Conservation (phyloP, 2,797 vertebrate species). For the Benthosema pterotum region DNA sequence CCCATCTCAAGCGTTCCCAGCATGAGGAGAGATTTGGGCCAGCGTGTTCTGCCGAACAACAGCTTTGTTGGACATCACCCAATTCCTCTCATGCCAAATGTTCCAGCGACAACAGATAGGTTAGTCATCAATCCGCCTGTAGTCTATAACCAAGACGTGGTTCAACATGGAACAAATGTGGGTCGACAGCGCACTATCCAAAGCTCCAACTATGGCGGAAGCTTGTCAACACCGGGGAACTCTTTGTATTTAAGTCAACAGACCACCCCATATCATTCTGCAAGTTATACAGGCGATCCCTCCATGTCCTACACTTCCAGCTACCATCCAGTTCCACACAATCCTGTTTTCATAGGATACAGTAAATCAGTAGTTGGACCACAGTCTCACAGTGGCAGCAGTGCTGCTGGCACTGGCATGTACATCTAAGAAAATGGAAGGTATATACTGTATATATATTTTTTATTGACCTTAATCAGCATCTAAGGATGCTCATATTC, state of each 20-base stretch:
- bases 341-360: constrained; percentile 68
- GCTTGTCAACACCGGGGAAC: constrained; percentile 45
- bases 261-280: constrained; percentile 16
- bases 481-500: not conserved
- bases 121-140: constrained; percentile 30
- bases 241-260: constrained; percentile 50
- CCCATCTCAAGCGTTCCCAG: constrained; percentile 57
- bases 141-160: constrained; percentile 32
- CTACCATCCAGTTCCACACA: constrained; percentile 57
- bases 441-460: not conserved
- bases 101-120: constrained; percentile 33
- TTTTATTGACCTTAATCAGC: not conserved
- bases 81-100: constrained; percentile 26
- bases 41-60: constrained; percentile 36
- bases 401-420: constrained; percentile 53
- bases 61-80: constrained; percentile 33
- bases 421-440: constrained; percentile 61
- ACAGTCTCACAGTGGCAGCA: constrained; percentile 33
- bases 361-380: constrained; percentile 46
- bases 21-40: constrained; percentile 17
- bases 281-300: constrained; percentile 20
- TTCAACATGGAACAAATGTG: constrained; percentile 47
- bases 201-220: constrained; percentile 41
- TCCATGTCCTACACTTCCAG: constrained; percentile 54
- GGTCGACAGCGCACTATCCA: constrained; percentile 34